These are phyloP conservation scores for Lates calcarifer DNA, from an alignment of 2,113 vertebrate species.

Conservation along the genomic window DNA sequence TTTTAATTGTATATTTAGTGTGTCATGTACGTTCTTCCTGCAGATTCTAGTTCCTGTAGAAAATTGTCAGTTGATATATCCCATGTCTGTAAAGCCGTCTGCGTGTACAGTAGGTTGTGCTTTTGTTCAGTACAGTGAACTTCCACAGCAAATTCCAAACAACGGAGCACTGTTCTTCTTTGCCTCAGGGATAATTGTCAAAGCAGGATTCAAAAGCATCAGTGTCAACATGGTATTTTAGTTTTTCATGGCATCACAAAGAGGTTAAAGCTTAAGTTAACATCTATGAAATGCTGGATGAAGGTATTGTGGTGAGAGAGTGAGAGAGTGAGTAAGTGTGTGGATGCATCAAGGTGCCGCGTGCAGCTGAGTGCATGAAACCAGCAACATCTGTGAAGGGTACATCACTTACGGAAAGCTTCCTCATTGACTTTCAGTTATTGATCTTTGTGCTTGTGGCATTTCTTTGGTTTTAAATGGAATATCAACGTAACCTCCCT, in stretches of 20 bases:
- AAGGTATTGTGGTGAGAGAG: neutral
- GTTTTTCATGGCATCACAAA: neutral
- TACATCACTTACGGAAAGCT: conserved; percentile 69
- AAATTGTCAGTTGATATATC: neutral
- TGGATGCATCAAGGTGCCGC: conserved; percentile 21
- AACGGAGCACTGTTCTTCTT: conserved; percentile 5
- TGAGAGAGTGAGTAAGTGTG: neutral
- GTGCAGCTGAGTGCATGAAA: conserved; percentile 31
- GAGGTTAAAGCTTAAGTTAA: neutral
- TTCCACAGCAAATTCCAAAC: conserved; percentile 1
- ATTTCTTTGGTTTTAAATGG: conserved; percentile 61
- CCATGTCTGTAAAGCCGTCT: neutral
- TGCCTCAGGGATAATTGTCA: neutral
- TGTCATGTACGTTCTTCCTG: neutral
- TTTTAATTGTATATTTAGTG: neutral
- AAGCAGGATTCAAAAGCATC: neutral
- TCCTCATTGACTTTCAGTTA: conserved; percentile 62
- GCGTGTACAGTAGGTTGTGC: neutral
- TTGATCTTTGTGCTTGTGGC: conserved; percentile 56
- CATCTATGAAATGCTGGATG: neutral
- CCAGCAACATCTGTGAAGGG: conserved; percentile 46
- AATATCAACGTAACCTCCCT: conserved; percentile 28
- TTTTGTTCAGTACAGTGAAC: neutral
- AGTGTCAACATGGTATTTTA: neutral
- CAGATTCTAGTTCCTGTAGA: neutral